A percentile compares a stretch with the other conserved stretches of the same genome.
phyloP scores from a whole-genome alignment of 2,888 invertebrate genomes.

The Allolobophora icterica region DNA sequence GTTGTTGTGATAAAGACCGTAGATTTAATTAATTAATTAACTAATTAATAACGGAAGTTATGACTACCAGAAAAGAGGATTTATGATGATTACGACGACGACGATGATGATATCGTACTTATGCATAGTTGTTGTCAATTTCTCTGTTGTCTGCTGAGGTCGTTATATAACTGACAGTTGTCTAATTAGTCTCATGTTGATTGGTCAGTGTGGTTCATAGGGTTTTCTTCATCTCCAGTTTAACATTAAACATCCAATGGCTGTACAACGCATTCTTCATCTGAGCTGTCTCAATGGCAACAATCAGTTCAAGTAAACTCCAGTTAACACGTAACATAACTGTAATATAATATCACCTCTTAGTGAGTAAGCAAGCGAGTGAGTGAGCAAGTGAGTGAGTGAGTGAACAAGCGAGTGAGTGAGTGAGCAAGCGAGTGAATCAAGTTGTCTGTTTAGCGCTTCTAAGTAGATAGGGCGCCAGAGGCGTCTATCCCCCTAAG shows the following conservation, averaged over 20 bases:
- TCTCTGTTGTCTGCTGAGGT: background rate
- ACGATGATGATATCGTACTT: background rate
- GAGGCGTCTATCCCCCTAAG: no score
- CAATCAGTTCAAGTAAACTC: no score
- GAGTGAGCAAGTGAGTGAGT: no score
- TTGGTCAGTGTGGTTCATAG: background rate
- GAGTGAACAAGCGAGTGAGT: no score
- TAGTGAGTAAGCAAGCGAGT: no score
- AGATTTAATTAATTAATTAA: background rate
- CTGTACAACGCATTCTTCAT: background rate
- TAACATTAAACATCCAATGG: background rate
- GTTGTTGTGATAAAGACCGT: conserved; percentile 9
- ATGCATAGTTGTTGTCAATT: conserved; percentile 17
- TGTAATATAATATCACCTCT: no score
- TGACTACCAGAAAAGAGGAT: background rate
- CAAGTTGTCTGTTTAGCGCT: no score
- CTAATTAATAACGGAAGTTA: background rate
- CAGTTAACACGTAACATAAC: no score
- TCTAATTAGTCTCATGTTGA: background rate
- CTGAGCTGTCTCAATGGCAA: background rate
- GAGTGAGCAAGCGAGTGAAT: no score
- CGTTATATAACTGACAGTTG: background rate
- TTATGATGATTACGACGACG: background rate
- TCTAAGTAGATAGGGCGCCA: no score
- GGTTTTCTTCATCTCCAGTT: background rate